phyloP scores from a whole-genome alignment of 2,888 invertebrate genomes.

The Phania funesta region DNA sequence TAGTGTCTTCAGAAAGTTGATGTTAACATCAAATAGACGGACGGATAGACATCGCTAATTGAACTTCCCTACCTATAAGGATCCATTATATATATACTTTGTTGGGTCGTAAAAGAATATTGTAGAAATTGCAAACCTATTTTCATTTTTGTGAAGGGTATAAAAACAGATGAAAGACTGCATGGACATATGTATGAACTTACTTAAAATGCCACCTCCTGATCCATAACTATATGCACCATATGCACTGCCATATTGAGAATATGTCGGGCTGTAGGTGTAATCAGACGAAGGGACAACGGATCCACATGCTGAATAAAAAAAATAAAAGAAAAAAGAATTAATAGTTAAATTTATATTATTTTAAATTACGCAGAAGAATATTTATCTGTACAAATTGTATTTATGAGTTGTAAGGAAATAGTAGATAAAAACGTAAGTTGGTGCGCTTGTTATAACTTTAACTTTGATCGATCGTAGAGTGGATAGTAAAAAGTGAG shows the following conservation, averaged over 20 bases:
- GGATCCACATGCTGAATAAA: slow-evolving; percentile 82
- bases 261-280: slow-evolving; percentile 87
- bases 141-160: too few relatives aligned
- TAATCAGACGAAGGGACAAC: slow-evolving; percentile 85
- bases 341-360: background rate
- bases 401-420: background rate
- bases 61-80: too few relatives aligned
- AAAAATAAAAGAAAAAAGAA: background rate
- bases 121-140: too few relatives aligned
- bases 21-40: too few relatives aligned
- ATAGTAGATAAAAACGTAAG: background rate
- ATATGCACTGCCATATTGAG: slow-evolving; percentile 80
- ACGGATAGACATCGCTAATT: too few relatives aligned
- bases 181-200: slow-evolving; percentile 70
- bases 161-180: too few relatives aligned
- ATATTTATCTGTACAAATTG: background rate
- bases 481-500: slow-evolving; percentile 8
- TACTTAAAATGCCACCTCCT: slow-evolving; percentile 85
- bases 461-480: background rate
- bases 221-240: slow-evolving; percentile 85
- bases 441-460: slow-evolving; percentile 11
- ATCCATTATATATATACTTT: too few relatives aligned
- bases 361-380: too few relatives aligned
- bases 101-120: too few relatives aligned
- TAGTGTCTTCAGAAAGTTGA: too few relatives aligned